These are phyloP conservation scores for Penaeus japonicus DNA, from an alignment of 1,140 invertebrate species.

Conservation along the genomic window DNA sequence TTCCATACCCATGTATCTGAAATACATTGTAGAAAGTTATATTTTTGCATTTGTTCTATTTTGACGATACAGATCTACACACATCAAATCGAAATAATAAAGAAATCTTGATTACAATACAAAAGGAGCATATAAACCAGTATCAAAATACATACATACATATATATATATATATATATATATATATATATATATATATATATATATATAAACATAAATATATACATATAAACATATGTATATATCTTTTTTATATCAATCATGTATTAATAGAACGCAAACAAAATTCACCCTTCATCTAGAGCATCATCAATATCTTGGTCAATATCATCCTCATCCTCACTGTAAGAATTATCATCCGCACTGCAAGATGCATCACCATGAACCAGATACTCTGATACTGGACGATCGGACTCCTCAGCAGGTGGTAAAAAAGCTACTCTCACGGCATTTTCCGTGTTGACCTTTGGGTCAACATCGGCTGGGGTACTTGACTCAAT, in stretches of 20 bases:
- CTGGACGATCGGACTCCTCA: no score
- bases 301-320: conserved; percentile 39
- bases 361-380: no score
- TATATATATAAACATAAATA: conserved; percentile 23
- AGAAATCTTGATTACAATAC: neutral
- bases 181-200: conserved; percentile 29
- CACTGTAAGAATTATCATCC: neutral
- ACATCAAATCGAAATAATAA: neutral
- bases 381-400: no score
- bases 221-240: neutral
- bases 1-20: conserved; percentile 59
- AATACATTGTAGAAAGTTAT: neutral
- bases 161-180: conserved; percentile 17
- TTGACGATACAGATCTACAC: neutral
- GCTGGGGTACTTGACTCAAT: no score
- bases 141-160: neutral
- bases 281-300: conserved; percentile 44
- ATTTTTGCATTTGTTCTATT: neutral
- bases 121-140: neutral
- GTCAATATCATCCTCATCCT: conserved; percentile 27
- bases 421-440: no score
- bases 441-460: no score
- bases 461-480: no score
- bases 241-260: neutral
- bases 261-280: neutral